Evolutionary conservation across 2,797 vertebrate species (phyloP).

Genomic region (Euthynnus affinis): DNA sequence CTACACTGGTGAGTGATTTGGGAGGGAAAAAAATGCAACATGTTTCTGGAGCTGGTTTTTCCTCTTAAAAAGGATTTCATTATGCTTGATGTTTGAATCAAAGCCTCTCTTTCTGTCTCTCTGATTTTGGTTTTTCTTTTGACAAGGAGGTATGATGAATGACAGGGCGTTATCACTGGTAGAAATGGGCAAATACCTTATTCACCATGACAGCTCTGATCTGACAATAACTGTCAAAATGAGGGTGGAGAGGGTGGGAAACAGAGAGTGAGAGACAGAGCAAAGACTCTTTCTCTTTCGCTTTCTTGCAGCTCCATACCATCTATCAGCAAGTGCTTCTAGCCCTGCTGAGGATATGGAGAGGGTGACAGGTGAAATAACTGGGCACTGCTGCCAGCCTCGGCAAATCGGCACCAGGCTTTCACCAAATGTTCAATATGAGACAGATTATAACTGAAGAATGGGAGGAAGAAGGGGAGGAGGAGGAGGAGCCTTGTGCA

Average conservation of each 20-base stretch:
- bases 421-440: constrained; percentile 70
- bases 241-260: constrained; percentile 3
- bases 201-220: constrained; percentile 43
- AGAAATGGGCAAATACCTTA: constrained; percentile 37
- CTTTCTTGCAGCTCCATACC: constrained; percentile 12
- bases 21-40: neutral
- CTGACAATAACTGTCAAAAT: constrained; percentile 39
- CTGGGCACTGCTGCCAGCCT: constrained; percentile 47
- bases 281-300: constrained; percentile 13
- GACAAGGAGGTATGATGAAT: constrained; percentile 33
- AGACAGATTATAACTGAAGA: constrained; percentile 53
- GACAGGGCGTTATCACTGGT: constrained; percentile 27
- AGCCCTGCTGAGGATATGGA: constrained; percentile 58
- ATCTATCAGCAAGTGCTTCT: constrained; percentile 27
- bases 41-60: constrained; percentile 13
- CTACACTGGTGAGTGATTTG: constrained; percentile 6
- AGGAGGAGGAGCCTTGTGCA: constrained; percentile 3
- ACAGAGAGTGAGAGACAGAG: constrained; percentile 7
- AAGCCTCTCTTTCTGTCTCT: constrained; percentile 21
- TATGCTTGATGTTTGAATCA: constrained; percentile 28
- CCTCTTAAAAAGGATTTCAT: constrained; percentile 11
- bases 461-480: constrained; percentile 31
- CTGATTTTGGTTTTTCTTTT: constrained; percentile 27
- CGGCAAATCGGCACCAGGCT: constrained; percentile 49
- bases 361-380: constrained; percentile 66